These are phyloP conservation scores for Bovichtus diacanthus DNA, from an alignment of 2,797 vertebrate species.

Conservation along the genomic window DNA sequence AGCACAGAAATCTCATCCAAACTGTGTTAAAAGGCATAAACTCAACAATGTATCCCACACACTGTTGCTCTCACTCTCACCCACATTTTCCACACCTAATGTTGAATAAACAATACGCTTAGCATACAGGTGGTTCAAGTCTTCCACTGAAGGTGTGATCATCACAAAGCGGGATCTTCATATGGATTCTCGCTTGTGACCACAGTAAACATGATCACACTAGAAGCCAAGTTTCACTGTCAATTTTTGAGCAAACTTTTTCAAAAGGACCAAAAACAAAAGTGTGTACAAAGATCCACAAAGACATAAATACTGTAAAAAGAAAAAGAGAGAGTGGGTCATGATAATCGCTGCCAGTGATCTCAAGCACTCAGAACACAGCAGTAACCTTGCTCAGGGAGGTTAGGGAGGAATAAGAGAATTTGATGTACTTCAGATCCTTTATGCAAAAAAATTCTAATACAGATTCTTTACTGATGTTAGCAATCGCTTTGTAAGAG, in stretches of 20 bases:
- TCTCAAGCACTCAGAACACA: too few species aligned
- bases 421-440: not conserved
- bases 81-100: constrained; percentile 40
- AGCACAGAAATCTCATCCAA: not conserved
- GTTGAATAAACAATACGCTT: constrained; percentile 16
- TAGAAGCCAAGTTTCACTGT: constrained; percentile 10
- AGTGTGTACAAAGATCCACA: not conserved
- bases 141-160: constrained; percentile 28
- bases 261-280: not conserved
- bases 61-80: constrained; percentile 29
- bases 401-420: not conserved
- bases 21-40: not conserved
- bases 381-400: not conserved
- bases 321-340: not conserved
- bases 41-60: constrained; percentile 10
- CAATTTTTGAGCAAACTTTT: not conserved
- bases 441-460: not conserved
- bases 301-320: not conserved
- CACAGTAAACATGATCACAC: not conserved
- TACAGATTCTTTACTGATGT: not conserved
- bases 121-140: constrained; percentile 22
- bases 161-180: constrained; percentile 37
- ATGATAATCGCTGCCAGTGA: not conserved
- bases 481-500: not conserved
- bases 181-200: constrained; percentile 24